Conservation (phyloP, 2,888 invertebrate species). For the Cryptocephalus moraei region DNA sequence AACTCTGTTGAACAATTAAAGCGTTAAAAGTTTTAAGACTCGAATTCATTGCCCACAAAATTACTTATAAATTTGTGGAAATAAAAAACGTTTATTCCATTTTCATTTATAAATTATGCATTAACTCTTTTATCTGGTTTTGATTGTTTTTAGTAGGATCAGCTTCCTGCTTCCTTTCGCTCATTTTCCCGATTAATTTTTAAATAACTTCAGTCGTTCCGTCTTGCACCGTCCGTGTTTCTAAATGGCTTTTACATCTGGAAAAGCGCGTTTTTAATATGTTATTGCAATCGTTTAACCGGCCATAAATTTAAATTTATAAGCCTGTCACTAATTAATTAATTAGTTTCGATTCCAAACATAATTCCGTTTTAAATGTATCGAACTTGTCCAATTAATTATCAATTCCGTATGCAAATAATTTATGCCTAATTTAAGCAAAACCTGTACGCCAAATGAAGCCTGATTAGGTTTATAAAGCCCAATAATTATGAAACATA, state of each 20-base stretch:
- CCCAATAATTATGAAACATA: constrained; percentile 5
- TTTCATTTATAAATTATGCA: no score
- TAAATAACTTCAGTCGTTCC: no score
- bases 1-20: constrained; percentile 9
- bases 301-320: constrained; percentile 6
- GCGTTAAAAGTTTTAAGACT: constrained; percentile 6
- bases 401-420: constrained; percentile 19
- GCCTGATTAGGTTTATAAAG: constrained; percentile 6
- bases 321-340: constrained; percentile 14
- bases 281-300: background rate
- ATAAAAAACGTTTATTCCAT: no score
- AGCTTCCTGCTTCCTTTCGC: no score
- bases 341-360: constrained; percentile 17
- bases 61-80: no score
- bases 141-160: constrained; percentile 7
- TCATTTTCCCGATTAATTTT: no score
- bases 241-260: no score
- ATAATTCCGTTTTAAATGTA: constrained; percentile 20
- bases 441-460: constrained; percentile 9
- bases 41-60: no score
- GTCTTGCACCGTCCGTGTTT: no score
- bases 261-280: background rate
- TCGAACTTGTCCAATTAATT: constrained; percentile 19
- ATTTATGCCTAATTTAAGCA: constrained; percentile 19
- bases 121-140: constrained; percentile 1